Evolutionary conservation across 1,140 invertebrate species (phyloP), one percentile per base, ranked within the genome.

Genomic region (Coelopa frigida): DNA sequence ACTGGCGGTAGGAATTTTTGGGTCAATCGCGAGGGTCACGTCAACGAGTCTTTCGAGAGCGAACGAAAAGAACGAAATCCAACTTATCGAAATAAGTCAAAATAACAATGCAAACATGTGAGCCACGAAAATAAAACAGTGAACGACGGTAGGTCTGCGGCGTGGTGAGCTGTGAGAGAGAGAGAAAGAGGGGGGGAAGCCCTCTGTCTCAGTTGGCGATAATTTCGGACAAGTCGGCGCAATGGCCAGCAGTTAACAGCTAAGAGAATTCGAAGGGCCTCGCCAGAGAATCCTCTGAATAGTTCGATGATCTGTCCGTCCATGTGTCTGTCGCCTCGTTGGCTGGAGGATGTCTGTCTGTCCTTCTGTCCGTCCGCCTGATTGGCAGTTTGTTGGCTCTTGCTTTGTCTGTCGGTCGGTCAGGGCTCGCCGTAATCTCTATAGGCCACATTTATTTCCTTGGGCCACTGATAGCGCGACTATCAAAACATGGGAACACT

Each of bases 401-500:
- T 8, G 22, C 8, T 11, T 12, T 18, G 12, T 26, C 11, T 42
- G 40, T 24, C 8, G 7, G 17, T 14, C 20, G 4, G 35, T 14
- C 3, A 3, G 4, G 22, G 18, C 20, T 39, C 7, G 7, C 7
- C n/a, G 37, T 64, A 64, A 64, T 64, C 61, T 64, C 61, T 64
- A 64, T 64, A 64, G 61, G 61, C 61, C 61, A 64, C 61, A 64
- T 64, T 64, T 61, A 64, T 64, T 64, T 64, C 55, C 61, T 64
- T 64, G 61, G 59, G 61, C 64, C 61, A 61, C 61, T 64, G 61
- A 64, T 64, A 64, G 61, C 58, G 58, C 46, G 61, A 55, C 61
- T 64, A 64, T 64, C 61, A 44, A 64, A 64, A 64, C 61, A 64
- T 59, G 61, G 56, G 61, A 64, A 64, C 61, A 64, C 61, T 64